phyloP scores from a whole-genome alignment of 2,797 vertebrate species.

The Scarus forsteni region DNA sequence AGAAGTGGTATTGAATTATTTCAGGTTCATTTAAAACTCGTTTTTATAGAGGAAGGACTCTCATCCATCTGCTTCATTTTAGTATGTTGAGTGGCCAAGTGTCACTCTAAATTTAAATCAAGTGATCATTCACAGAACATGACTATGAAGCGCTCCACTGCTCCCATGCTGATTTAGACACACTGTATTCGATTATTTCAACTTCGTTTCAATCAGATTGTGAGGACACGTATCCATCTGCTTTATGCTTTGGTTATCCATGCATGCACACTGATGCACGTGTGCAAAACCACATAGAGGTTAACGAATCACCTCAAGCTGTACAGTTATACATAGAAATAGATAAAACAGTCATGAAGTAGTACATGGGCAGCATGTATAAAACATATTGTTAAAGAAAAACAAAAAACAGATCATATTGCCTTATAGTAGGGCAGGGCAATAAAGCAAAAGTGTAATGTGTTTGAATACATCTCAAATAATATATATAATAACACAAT shows the following conservation, averaged over 20 bases:
- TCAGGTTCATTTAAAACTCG: slow-evolving; percentile 59
- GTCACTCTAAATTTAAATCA: slow-evolving; percentile 71
- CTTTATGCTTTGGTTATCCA: slow-evolving; percentile 50
- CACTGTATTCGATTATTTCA: slow-evolving; percentile 49
- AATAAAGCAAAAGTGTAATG: no score
- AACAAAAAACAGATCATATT: no score
- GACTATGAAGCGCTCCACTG: slow-evolving; percentile 32
- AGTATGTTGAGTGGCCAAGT: slow-evolving; percentile 50
- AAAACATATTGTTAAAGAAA: no score
- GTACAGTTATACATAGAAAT: background rate
- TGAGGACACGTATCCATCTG: slow-evolving; percentile 60
- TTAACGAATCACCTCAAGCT: background rate
- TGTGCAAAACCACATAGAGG: background rate
- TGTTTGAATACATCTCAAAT: no score
- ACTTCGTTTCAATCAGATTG: slow-evolving; percentile 47
- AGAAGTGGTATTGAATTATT: slow-evolving; percentile 42
- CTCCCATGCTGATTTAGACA: slow-evolving; percentile 36
- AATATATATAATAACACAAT: no score
- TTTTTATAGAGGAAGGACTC: slow-evolving; percentile 47
- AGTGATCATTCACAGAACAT: slow-evolving; percentile 58
- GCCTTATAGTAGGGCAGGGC: no score
- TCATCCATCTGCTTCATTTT: slow-evolving; percentile 66
- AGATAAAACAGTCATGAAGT: background rate
- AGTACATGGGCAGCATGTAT: no score
- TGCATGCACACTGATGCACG: slow-evolving; percentile 22